phyloP scores from a whole-genome alignment of 2,888 invertebrate species.

The Coenonympha arcania region DNA sequence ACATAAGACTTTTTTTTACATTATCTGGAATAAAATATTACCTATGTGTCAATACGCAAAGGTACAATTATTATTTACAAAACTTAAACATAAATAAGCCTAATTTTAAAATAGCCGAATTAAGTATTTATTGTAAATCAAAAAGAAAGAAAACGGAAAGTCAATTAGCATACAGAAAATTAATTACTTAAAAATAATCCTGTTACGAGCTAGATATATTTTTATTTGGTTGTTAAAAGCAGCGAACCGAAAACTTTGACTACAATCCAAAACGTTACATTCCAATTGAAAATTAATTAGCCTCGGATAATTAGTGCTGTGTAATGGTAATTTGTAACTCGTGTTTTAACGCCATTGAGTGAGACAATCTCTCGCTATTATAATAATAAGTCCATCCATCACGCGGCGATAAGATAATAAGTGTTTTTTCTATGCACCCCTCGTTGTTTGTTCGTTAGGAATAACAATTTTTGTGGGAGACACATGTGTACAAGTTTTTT shows the following conservation, averaged over 20 bases:
- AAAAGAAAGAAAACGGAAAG: background rate
- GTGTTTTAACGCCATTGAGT: conserved; percentile 14
- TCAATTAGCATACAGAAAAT: too few relatives aligned
- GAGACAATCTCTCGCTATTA: conserved; percentile 42
- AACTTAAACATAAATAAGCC: too few relatives aligned
- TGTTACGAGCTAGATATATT: too few relatives aligned
- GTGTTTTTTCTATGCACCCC: conserved; percentile 62
- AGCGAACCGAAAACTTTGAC: too few relatives aligned
- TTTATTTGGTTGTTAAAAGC: too few relatives aligned
- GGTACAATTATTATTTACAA: too few relatives aligned
- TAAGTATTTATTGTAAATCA: too few relatives aligned
- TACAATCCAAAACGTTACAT: background rate
- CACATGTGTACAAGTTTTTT: conserved; percentile 45
- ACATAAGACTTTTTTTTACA: too few relatives aligned
- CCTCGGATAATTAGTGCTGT: background rate
- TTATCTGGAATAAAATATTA: too few relatives aligned
- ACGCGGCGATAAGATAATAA: conserved; percentile 60
- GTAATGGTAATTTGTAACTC: conserved; percentile 17
- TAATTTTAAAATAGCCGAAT: too few relatives aligned
- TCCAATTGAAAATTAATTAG: conserved; percentile 9
- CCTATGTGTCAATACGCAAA: too few relatives aligned
- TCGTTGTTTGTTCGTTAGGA: conserved; percentile 36
- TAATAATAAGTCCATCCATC: conserved; percentile 52
- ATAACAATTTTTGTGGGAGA: conserved; percentile 50
- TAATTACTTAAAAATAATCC: too few relatives aligned